phyloP scores from a whole-genome alignment of 2,888 invertebrate species.

The Drosophila koepferae region DNA sequence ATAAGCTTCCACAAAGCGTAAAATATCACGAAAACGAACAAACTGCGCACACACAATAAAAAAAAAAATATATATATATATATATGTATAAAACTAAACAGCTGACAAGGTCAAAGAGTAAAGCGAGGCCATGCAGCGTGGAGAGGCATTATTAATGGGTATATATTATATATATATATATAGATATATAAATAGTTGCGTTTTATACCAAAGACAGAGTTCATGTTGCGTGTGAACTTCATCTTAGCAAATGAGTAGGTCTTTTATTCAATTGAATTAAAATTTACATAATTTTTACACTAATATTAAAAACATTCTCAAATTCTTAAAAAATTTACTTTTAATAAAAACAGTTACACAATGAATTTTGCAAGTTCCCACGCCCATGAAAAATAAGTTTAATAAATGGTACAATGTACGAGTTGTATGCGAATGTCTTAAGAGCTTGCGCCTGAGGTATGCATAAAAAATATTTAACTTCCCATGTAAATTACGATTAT shows the following conservation, averaged over 20 bases:
- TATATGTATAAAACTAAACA: conserved; percentile 10
- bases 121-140: conserved; percentile 40
- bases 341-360: not conserved
- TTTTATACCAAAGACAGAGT: not conserved
- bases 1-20: conserved; percentile 52
- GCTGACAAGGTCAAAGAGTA: conserved; percentile 65
- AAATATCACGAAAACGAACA: conserved; percentile 63
- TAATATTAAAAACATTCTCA: not conserved
- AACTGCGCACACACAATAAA: not conserved
- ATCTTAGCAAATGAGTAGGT: not conserved
- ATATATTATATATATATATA: conserved; percentile 2
- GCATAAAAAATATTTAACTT: not conserved
- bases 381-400: not conserved
- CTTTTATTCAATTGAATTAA: not conserved
- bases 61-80: no score
- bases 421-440: not conserved
- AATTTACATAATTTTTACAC: not conserved
- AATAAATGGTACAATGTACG: not conserved
- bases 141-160: conserved; percentile 4
- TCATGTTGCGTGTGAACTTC: conserved; percentile 4
- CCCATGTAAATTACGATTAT: not conserved
- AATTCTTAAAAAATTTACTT: not conserved
- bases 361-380: not conserved
- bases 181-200: not conserved
- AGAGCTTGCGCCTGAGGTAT: not conserved